These are phyloP conservation scores for Harmothoe impar DNA, from an alignment of 2,888 invertebrate genomes.

Conservation along the genomic window DNA sequence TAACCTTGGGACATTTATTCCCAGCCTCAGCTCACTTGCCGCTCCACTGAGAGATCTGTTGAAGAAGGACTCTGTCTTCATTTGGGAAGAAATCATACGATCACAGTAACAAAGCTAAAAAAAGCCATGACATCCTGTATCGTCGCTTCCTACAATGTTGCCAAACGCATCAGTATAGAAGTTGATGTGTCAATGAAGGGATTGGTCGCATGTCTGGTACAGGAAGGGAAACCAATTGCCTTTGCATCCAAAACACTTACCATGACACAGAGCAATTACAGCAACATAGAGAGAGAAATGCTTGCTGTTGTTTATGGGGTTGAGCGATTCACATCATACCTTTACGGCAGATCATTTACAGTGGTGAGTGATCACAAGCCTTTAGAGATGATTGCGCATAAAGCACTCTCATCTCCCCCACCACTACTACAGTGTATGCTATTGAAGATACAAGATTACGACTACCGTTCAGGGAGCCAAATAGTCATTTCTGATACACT, in stretches of 20 bases:
- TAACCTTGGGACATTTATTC: conserved; percentile 65
- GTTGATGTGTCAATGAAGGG: conserved; percentile 67
- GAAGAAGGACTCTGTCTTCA: conserved; percentile 63
- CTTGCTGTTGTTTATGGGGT: conserved; percentile 71
- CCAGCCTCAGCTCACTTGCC: conserved; percentile 58
- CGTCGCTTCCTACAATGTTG: conserved; percentile 62
- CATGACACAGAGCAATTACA: conserved; percentile 71
- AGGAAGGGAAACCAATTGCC: conserved; percentile 71
- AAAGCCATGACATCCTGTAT: not conserved
- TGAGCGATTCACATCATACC: conserved; percentile 70
- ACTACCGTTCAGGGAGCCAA: conserved; percentile 66
- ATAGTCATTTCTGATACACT: conserved; percentile 68
- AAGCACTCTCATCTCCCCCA: conserved; percentile 56
- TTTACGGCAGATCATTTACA: conserved; percentile 72
- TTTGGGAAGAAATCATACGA: conserved; percentile 63
- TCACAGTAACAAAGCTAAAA: not conserved
- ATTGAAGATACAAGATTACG: conserved; percentile 63
- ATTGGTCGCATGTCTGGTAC: conserved; percentile 72
- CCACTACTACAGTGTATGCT: conserved; percentile 66
- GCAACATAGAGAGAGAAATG: conserved; percentile 72
- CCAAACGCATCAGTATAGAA: conserved; percentile 36
- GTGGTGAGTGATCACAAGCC: conserved; percentile 69
- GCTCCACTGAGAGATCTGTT: conserved; percentile 64
- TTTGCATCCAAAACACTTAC: conserved; percentile 69
- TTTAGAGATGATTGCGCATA: conserved; percentile 65